A percentile compares a stretch with the other conserved stretches of the same genome.
Evolutionary conservation across 2,797 vertebrate species (phyloP).

Genomic region (Lacerta bilineata): DNA sequence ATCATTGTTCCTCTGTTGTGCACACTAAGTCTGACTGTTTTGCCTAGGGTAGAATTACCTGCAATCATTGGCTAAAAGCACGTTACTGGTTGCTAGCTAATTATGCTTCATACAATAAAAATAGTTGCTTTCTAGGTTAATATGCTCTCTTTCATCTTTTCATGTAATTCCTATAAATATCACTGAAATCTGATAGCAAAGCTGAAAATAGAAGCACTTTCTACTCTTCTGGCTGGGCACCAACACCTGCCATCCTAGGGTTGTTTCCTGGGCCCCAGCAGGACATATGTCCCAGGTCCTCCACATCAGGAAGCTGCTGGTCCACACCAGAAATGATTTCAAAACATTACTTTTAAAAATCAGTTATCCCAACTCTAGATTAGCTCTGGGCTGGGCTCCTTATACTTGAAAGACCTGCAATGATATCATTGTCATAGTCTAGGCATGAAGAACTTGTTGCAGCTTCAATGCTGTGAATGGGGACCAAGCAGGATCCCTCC

Average conservation of each 20-base stretch:
- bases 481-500: background rate
- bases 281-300: no score
- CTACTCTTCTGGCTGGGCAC: background rate
- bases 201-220: background rate
- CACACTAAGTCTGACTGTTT: background rate
- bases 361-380: no score
- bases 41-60: constrained; percentile 42
- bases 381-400: no score
- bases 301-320: no score
- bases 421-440: no score
- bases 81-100: constrained; percentile 61
- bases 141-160: background rate
- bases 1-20: background rate
- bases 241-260: no score
- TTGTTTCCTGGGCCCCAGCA: no score
- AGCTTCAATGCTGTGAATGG: background rate
- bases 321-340: no score
- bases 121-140: background rate
- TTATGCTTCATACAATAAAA: constrained; percentile 48
- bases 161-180: background rate
- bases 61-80: constrained; percentile 46
- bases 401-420: no score
- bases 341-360: no score
- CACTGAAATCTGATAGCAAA: background rate
- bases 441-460: no score